Evolutionary conservation across 1,140 invertebrate species (phyloP), one percentile per base, ranked within the genome.

Genomic region (Papilio machaon): DNA sequence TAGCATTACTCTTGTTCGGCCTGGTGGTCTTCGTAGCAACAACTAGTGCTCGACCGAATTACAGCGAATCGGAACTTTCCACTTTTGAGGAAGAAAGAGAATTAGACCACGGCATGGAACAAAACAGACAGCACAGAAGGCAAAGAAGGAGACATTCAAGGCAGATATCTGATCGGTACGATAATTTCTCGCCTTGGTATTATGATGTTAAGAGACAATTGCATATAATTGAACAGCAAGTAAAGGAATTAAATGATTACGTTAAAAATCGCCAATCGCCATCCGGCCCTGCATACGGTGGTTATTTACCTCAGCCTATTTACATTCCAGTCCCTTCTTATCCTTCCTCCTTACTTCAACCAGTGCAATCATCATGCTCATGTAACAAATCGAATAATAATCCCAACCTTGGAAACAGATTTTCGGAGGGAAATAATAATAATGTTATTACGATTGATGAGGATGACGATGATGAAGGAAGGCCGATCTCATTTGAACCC

Each of bases 401-500:
- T 30, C 19, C 60, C 38, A 10, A 38, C n/a, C 17, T 73, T 46
- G 17, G 19, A 1, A 73, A 19, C 43, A 73, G 73, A 47, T 19
- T 3, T 11, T n/a, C n/a, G 4, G 8, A 1, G 30, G 19, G 0
- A 7, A 19, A 6, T 19, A 5, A 70, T 38, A 6, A 15, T 49
- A 47, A 76, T 30, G 15, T 43, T n/a, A 75, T 23, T 46, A 49
- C 19, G n/a, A 13, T 35, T 38, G 60, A 85, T 10, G 81, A 87
- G 54, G 87, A 89, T 23, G 76, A 85, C 8, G 79, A 67, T 8
- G 91, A 91, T 73, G 87, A 86, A 60, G 73, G 82, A 5, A 88
- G 91, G 67, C 91, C 91, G 13, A 90, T 93, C 43, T 89, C 90
- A 15, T 90, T 93, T 76, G 86, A 88, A 7, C 90, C 91, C 19